Base-by-base conservation (phyloP, 1,140 invertebrate species). In the Onthophagus taurus region DNA sequence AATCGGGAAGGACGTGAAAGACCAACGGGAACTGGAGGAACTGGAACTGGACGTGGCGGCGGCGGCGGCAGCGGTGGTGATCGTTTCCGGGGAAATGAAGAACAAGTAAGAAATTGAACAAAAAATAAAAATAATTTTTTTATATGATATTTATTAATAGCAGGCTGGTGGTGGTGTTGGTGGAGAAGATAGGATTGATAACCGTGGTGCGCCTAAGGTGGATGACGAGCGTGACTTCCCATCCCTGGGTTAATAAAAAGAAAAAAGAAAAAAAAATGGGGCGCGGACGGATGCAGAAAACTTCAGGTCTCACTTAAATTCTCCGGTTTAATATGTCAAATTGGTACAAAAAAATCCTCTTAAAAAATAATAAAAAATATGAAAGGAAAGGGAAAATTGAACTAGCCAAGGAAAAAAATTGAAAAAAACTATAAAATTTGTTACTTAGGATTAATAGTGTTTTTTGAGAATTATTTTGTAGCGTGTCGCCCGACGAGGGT, bases 211-310 rank as follows among this genome's bases (percentile, higher is more conserved):
- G 59, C 92, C 92, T 14, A 92, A 91, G 66, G 88, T 96, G 37
- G 89, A 94, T 64, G 90, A 96, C 70, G 90, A 90, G 71, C 82
- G 85, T 61, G 90, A 93, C 71, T 95, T 96, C 70, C 92, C 92
- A 49, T 89, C 87, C 56, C 73, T 93, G 61, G 83, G 84, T 64
- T 88, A 83, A 75, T 4, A 6, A n/a, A n/a, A n/a, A n/a, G n/a
- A n/a, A n/a, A n/a, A n/a, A n/a, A n/a, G n/a, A n/a, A n/a, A n/a
- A n/a, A n/a, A n/a, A n/a, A n/a, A n/a, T n/a, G n/a, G n/a, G n/a
- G n/a, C n/a, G n/a, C n/a, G n/a, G n/a, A n/a, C n/a, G n/a, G n/a
- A n/a, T n/a, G n/a, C n/a, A n/a, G n/a, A 65, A 56, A 29, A 24
- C 30, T 41, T 29, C 29, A 29, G 26, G 19, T 42, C 18, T 38